Conservation (phyloP, 2,888 invertebrate species). For the Buathra laborator region DNA sequence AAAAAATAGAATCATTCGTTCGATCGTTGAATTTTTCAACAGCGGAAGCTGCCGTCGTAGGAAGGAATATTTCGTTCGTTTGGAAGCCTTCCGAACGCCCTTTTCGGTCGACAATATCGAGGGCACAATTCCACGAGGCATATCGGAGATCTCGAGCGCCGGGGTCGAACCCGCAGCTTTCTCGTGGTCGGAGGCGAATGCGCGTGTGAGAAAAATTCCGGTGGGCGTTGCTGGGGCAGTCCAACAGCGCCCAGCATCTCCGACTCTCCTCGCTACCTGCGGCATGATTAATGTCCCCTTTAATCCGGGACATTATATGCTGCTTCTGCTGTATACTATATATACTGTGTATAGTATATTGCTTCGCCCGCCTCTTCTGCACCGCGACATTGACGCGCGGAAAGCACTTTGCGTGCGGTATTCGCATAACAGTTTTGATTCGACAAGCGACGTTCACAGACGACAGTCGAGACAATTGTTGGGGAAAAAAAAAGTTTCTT, state of each 20-base stretch:
- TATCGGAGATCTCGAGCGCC: constrained; percentile 60
- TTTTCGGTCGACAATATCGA: constrained; percentile 17
- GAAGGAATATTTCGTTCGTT: constrained; percentile 41
- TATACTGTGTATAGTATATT: background rate
- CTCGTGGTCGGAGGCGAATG: constrained; percentile 32
- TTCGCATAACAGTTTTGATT: constrained; percentile 1
- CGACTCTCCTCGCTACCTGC: constrained; percentile 75
- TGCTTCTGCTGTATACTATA: constrained; percentile 16
- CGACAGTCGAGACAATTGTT: background rate
- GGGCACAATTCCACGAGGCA: constrained; percentile 55
- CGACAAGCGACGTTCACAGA: background rate
- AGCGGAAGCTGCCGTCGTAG: constrained; percentile 46
- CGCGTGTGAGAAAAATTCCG: constrained; percentile 65
- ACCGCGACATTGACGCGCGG: constrained; percentile 6
- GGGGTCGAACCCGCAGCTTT: constrained; percentile 31
- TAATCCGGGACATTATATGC: constrained; percentile 65
- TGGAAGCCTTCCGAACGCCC: constrained; percentile 30
- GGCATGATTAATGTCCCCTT: constrained; percentile 80
- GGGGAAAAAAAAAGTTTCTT: background rate
- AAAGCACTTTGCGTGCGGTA: constrained; percentile 15
- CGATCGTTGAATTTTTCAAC: constrained; percentile 16
- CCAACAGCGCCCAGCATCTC: constrained; percentile 66
- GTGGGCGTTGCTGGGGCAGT: constrained; percentile 63
- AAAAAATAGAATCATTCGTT: background rate
- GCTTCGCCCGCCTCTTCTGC: constrained; percentile 23